Conservation (phyloP, 1,140 invertebrate species). For the Pseudomyrmex dendroicus region DNA sequence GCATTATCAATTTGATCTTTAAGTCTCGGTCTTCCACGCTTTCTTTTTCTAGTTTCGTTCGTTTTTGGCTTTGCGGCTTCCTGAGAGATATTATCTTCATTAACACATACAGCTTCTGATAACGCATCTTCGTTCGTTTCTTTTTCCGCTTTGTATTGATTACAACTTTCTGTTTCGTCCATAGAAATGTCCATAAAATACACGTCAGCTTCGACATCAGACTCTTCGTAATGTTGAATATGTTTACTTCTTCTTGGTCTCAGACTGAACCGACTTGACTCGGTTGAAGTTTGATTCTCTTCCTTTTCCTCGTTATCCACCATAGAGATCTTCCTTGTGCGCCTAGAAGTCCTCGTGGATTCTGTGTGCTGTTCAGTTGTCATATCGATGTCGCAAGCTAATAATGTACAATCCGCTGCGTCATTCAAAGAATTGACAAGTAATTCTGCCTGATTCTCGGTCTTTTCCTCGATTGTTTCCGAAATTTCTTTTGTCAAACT, state of each 20-base stretch:
- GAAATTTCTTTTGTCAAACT: slow-evolving; percentile 7
- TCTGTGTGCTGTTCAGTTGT: slow-evolving; percentile 16
- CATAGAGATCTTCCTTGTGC: background rate
- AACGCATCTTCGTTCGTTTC: background rate
- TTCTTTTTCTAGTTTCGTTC: slow-evolving; percentile 11
- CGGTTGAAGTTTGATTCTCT: background rate
- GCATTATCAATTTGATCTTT: slow-evolving; percentile 7
- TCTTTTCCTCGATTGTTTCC: background rate
- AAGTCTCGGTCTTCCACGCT: slow-evolving; percentile 39
- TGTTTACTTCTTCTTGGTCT: slow-evolving; percentile 29
- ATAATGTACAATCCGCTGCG: background rate
- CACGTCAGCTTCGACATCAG: slow-evolving; percentile 22
- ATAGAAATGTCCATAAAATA: slow-evolving; percentile 29
- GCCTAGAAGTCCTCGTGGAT: background rate
- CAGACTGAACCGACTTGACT: slow-evolving; percentile 22
- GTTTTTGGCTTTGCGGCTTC: background rate
- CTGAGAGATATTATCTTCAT: background rate
- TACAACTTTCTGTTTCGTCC: background rate
- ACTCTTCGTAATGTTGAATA: slow-evolving; percentile 21
- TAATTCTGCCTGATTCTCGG: background rate
- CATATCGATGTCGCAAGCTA: background rate
- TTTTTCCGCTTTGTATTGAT: background rate
- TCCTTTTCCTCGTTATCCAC: background rate
- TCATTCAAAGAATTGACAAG: background rate
- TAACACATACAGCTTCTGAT: background rate